A percentile compares a stretch with the other conserved stretches of the same genome.
Conservation (phyloP, 2,888 invertebrate species). For the Noctua fimbriata region DNA sequence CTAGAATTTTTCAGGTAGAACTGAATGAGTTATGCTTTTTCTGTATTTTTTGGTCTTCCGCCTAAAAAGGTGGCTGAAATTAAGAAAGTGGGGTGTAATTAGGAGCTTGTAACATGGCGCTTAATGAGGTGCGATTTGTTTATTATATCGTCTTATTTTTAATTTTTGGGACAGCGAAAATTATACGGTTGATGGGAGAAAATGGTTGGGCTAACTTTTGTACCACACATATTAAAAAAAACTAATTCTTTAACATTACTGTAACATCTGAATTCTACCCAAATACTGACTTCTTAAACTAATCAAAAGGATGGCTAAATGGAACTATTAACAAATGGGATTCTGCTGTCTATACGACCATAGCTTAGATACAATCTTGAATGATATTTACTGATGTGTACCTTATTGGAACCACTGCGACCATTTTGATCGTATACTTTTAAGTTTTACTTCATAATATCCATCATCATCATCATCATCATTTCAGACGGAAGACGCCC, state of each 20-base stretch:
- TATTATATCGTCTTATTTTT: not conserved
- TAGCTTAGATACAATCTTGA: not conserved
- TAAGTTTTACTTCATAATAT: not conserved
- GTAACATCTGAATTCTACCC: not conserved
- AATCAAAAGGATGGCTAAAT: not conserved
- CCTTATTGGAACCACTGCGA: not conserved
- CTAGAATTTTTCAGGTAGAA: slow-evolving; percentile 23
- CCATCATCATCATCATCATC: too few relatives aligned
- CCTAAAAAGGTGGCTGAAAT: slow-evolving; percentile 17
- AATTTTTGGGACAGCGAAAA: not conserved
- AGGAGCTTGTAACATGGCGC: slow-evolving; percentile 22
- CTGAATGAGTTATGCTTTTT: slow-evolving; percentile 41
- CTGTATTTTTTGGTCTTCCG: slow-evolving; percentile 24
- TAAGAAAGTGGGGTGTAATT: slow-evolving; percentile 54
- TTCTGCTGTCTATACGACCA: not conserved
- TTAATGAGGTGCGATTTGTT: slow-evolving; percentile 16
- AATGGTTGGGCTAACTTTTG: not conserved
- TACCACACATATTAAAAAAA: not conserved
- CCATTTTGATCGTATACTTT: not conserved
- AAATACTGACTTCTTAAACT: not conserved
- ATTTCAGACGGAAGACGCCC: too few relatives aligned
- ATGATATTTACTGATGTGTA: too few relatives aligned
- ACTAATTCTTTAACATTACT: not conserved
- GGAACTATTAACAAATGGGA: not conserved
- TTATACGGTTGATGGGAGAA: not conserved